Evolutionary conservation across 2,888 invertebrate species (phyloP).

Genomic region (Conomelus anceps): DNA sequence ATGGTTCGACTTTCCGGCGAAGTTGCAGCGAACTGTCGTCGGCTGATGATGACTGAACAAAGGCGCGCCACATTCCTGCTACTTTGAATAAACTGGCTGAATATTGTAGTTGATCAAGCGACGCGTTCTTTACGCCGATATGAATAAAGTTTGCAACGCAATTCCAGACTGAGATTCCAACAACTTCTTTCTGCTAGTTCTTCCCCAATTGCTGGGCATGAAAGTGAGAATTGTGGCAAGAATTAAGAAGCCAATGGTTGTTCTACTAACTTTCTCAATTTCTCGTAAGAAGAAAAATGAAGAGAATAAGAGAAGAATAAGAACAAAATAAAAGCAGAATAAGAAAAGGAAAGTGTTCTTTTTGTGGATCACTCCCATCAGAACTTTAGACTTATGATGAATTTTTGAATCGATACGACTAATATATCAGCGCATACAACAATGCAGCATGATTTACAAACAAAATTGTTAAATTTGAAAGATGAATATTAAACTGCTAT

Average conservation of each 20-base stretch:
- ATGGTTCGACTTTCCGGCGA: not conserved
- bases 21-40: not conserved
- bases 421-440: no score
- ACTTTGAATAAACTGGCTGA: not conserved
- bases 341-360: no score
- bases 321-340: no score
- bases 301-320: not conserved
- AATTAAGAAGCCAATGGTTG: not conserved
- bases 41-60: not conserved
- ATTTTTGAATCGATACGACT: no score
- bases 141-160: not conserved
- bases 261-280: not conserved
- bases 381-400: no score
- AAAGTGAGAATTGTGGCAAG: not conserved
- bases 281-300: not conserved
- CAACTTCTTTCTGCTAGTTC: not conserved
- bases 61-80: not conserved
- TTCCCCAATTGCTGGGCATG: not conserved
- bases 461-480: no score
- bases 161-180: not conserved
- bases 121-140: not conserved
- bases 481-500: no score
- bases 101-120: not conserved
- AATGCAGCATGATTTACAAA: no score
- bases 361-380: no score